Percentiles rank a stretch among this genome's conserved stretches.
phyloP scores from a whole-genome alignment of 2,113 vertebrate species.

The Oenanthe melanoleuca region DNA sequence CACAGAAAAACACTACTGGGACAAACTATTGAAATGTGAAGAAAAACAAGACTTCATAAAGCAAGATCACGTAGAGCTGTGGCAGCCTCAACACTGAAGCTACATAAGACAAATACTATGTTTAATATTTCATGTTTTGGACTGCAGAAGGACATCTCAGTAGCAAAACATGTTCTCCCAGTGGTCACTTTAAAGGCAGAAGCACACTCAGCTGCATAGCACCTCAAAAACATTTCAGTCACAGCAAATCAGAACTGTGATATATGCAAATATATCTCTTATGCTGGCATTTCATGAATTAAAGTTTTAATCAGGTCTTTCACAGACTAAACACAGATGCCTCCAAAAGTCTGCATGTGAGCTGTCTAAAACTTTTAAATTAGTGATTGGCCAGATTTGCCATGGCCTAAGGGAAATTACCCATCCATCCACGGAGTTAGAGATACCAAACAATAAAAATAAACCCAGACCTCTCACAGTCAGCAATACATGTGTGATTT shows the following conservation, averaged over 20 bases:
- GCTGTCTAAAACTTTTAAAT: constrained; percentile 62
- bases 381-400: constrained; percentile 22
- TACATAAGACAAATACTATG: background rate
- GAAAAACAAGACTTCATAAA: background rate
- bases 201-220: background rate
- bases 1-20: constrained; percentile 42
- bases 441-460: constrained; percentile 48
- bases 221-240: constrained; percentile 46
- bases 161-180: constrained; percentile 50
- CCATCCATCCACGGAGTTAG: constrained; percentile 17
- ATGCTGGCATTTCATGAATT: constrained; percentile 25
- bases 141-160: constrained; percentile 23
- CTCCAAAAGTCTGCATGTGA: constrained; percentile 43
- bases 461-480: constrained; percentile 64
- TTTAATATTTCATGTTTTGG: constrained; percentile 63
- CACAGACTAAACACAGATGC: constrained; percentile 42
- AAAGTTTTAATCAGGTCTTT: constrained; percentile 65
- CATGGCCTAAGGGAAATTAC: constrained; percentile 36
- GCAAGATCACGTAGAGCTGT: background rate
- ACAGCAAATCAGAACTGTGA: constrained; percentile 9
- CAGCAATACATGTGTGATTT: constrained; percentile 56
- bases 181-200: constrained; percentile 24
- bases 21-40: constrained; percentile 37
- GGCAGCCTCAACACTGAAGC: background rate
- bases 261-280: constrained; percentile 15